Base-by-base conservation (phyloP, 2,113 vertebrate genomes). In the Pomatostomus ruficeps region DNA sequence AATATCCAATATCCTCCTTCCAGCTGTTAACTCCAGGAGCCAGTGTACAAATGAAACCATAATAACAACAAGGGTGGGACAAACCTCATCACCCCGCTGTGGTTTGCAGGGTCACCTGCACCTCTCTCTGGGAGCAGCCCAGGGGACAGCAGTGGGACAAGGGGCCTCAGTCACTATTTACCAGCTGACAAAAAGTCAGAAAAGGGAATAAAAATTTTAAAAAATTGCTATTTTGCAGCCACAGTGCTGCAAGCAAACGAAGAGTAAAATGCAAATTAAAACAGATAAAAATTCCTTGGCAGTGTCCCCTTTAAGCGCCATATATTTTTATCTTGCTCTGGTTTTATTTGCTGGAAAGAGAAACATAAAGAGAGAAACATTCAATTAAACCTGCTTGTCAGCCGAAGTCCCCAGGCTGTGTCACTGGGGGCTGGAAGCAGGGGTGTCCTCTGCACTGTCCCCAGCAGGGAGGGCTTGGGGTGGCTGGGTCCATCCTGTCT, bases 291-390 rank as follows among this genome's bases (percentile, higher is more conserved):
- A 94, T 49, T 88, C 80, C 88, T 78, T 92, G 91, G 88, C 91
- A 91, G 85, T 14, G 68, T 86, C 94, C 93, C 59, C 88, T 95
- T 95, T 94, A 91, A 95, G 96, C 94, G 5, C 45, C 94, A 95
- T 94, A 86, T 92, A 96, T 93, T 97, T 96, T 95, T 94, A 95
- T 97, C 80, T 93, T 15, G 14, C 88, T 91, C 38, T 1, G 23
- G 75, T 45, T 95, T 94, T 97, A 93, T 97, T 94, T 91, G 65
- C 89, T 73, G 94, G 91, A 91, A 94, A 95, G 77, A 31, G 88
- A 88, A 94, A 95, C 7, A 36, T 89, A 89, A 91, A 96, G 82
- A 89, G 52, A 96, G 95, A 91, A 92, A 84, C 89, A 81, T 91
- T 88, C 96, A 90, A 86, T 96, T 91, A 82, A 95, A 85, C 62